These are phyloP conservation scores for Littorina saxatilis DNA, from an alignment of 1,140 invertebrate genomes.

Conservation along the genomic window DNA sequence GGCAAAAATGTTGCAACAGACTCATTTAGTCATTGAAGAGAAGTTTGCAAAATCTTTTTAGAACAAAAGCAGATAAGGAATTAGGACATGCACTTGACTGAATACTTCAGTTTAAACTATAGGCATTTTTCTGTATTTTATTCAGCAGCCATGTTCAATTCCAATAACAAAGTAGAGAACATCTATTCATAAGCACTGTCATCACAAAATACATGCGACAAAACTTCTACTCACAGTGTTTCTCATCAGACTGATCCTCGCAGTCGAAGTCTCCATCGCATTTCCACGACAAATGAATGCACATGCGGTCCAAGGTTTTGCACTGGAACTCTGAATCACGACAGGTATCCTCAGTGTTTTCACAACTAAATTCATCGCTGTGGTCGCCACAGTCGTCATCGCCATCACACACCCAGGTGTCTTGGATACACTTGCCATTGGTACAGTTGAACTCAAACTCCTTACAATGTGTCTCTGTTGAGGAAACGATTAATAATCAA, in stretches of 20 bases:
- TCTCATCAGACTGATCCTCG: conserved; percentile 79
- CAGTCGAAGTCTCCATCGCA: conserved; percentile 77
- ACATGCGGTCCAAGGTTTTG: conserved; percentile 27
- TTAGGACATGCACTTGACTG: too few species aligned
- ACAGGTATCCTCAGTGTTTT: not conserved
- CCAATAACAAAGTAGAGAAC: too few species aligned
- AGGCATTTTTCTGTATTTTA: too few species aligned
- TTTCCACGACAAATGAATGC: conserved; percentile 91
- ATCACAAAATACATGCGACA: too few species aligned
- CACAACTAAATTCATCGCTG: conserved; percentile 52
- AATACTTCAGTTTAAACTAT: too few species aligned
- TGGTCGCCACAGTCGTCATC: conserved; percentile 56
- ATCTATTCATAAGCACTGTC: too few species aligned
- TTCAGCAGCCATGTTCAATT: too few species aligned
- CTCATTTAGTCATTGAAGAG: too few species aligned
- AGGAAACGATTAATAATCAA: not conserved
- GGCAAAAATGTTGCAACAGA: too few species aligned
- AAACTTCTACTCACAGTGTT: conserved; percentile 44
- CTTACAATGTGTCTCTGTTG: conserved; percentile 8
- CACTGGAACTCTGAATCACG: conserved; percentile 40
- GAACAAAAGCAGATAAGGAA: too few species aligned
- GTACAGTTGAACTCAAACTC: conserved; percentile 41
- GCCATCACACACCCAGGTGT: conserved; percentile 57
- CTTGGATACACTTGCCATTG: conserved; percentile 45
- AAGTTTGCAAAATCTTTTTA: too few species aligned